Conservation (phyloP, 2,113 vertebrate species). For the Lampris incognitus region DNA sequence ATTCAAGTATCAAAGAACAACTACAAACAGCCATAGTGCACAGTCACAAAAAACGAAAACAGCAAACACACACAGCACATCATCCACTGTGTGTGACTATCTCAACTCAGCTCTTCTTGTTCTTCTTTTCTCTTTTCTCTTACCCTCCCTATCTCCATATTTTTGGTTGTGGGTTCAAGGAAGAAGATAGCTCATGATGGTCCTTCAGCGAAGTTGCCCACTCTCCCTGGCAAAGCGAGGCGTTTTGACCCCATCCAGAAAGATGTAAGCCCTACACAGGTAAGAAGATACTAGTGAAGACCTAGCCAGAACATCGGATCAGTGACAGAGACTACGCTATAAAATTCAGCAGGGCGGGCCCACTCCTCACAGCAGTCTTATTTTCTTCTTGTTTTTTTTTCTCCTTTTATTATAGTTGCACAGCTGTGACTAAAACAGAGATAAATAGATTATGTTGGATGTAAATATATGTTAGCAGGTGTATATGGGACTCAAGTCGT, state of each 20-base stretch:
- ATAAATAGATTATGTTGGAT: too few species aligned
- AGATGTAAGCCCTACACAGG: conserved; percentile 76
- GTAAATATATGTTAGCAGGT: too few species aligned
- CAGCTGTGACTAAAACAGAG: too few species aligned
- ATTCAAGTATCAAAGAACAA: too few species aligned
- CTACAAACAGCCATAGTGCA: too few species aligned
- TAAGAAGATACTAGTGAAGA: conserved; percentile 53
- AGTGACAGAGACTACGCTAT: too few species aligned
- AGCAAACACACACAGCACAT: background rate
- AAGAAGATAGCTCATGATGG: conserved; percentile 70
- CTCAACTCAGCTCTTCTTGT: background rate
- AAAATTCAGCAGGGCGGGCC: too few species aligned
- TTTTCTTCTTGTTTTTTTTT: too few species aligned
- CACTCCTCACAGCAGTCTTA: too few species aligned
- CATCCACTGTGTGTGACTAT: background rate
- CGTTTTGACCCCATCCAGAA: conserved; percentile 65
- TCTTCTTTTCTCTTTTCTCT: background rate
- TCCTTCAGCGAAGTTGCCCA: conserved; percentile 46
- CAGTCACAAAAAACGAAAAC: background rate
- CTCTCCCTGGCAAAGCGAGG: conserved; percentile 57
- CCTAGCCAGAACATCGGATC: too few species aligned
- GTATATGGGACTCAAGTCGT: too few species aligned
- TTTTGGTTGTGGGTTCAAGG: background rate
- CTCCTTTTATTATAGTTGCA: too few species aligned
- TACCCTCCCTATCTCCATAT: background rate